Evolutionary conservation across 2,888 invertebrate species (phyloP).

Genomic region (Aspidiotus rigidus): DNA sequence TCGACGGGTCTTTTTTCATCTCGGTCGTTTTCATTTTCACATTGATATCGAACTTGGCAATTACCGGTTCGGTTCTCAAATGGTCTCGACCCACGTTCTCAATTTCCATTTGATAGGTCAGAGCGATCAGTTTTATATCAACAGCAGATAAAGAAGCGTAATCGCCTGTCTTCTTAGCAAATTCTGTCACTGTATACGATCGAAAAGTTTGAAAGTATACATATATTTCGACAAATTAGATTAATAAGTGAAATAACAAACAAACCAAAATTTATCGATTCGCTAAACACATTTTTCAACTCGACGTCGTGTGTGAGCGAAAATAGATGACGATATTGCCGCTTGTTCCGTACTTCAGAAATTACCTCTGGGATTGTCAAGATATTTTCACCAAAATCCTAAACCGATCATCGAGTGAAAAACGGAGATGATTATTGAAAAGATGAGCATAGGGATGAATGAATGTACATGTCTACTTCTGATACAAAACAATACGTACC

Average conservation of each 20-base stretch:
- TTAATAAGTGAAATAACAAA: background rate
- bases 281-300: conserved; percentile 70
- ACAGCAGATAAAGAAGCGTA: conserved; percentile 86
- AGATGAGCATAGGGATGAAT: background rate
- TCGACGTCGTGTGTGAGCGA: conserved; percentile 81
- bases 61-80: conserved; percentile 58
- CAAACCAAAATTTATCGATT: conserved; percentile 62
- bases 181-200: conserved; percentile 62
- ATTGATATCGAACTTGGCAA: conserved; percentile 28
- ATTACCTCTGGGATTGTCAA: conserved; percentile 80
- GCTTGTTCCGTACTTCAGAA: conserved; percentile 77
- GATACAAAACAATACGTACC: conserved; percentile 46
- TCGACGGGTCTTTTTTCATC: background rate
- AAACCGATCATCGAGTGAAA: conserved; percentile 4
- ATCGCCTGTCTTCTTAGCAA: conserved; percentile 94
- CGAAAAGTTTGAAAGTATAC: background rate
- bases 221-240: background rate
- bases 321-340: conserved; percentile 73
- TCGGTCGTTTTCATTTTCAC: background rate
- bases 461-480: too few relatives aligned
- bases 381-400: conserved; percentile 74
- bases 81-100: conserved; percentile 67
- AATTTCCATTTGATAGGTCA: conserved; percentile 86
- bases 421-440: too few relatives aligned
- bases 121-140: conserved; percentile 87